Conservation (phyloP, 2,113 vertebrate genomes). For the Bubo blakistoni region DNA sequence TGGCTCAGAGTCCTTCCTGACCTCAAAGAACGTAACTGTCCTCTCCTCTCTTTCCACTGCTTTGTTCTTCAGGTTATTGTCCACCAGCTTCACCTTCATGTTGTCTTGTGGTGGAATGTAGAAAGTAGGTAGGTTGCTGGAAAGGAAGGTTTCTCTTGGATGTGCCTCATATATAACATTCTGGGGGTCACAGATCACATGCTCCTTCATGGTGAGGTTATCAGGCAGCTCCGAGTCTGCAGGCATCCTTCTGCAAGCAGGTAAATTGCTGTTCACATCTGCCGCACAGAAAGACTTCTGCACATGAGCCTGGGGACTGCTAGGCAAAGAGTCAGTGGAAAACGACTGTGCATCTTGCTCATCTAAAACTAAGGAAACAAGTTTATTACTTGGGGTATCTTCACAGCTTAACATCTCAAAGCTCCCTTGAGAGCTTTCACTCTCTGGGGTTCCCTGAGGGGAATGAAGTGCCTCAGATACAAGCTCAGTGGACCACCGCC, state of each 20-base stretch:
- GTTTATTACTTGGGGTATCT: slow-evolving; percentile 73
- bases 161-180: slow-evolving; percentile 33
- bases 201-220: slow-evolving; percentile 31
- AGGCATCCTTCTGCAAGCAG: background rate
- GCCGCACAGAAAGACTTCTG: slow-evolving; percentile 49
- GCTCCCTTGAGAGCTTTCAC: slow-evolving; percentile 91
- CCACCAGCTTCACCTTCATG: slow-evolving; percentile 31
- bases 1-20: background rate
- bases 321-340: slow-evolving; percentile 5
- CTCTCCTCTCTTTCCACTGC: slow-evolving; percentile 32
- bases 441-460: slow-evolving; percentile 88
- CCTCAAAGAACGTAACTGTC: background rate
- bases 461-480: slow-evolving; percentile 77
- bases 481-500: slow-evolving; percentile 83
- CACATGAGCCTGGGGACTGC: slow-evolving; percentile 39
- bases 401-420: slow-evolving; percentile 87
- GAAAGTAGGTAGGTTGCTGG: slow-evolving; percentile 87
- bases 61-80: slow-evolving; percentile 66
- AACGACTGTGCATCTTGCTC: slow-evolving; percentile 43
- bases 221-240: slow-evolving; percentile 37
- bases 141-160: slow-evolving; percentile 65
- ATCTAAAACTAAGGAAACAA: slow-evolving; percentile 41
- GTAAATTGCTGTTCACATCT: slow-evolving; percentile 16
- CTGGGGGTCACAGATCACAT: background rate
- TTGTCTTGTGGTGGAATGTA: slow-evolving; percentile 80